Conservation (phyloP, 1,140 invertebrate genomes). For the Pogonus chalceus region DNA sequence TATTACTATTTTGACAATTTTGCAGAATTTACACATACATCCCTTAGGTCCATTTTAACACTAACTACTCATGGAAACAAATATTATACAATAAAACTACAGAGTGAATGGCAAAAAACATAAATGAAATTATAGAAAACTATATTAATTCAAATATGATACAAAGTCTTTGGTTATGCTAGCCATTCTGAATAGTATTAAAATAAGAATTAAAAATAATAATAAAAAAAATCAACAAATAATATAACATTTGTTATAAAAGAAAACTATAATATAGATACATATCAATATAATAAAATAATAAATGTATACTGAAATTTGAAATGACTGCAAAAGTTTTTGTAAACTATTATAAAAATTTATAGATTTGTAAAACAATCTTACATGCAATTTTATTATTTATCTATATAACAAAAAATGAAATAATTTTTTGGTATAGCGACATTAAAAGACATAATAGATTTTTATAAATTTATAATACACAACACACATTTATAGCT, state of each 20-base stretch:
- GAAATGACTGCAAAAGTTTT: slow-evolving; percentile 2
- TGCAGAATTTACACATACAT: slow-evolving; percentile 29
- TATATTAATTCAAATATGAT: slow-evolving; percentile 28
- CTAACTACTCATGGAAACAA: slow-evolving; percentile 23
- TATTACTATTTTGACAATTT: slow-evolving; percentile 12
- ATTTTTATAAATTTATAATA: too few species aligned
- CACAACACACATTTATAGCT: too few species aligned
- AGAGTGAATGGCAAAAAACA: slow-evolving; percentile 23
- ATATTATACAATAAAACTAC: slow-evolving; percentile 22
- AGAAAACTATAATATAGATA: slow-evolving; percentile 25
- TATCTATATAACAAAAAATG: too few species aligned
- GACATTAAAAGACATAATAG: too few species aligned
- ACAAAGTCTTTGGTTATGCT: slow-evolving; percentile 34
- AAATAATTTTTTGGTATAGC: too few species aligned
- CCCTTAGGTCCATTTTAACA: slow-evolving; percentile 30
- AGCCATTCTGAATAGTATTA: slow-evolving; percentile 22
- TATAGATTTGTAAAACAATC: too few species aligned
- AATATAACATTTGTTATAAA: slow-evolving; percentile 11
- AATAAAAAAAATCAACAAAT: slow-evolving; percentile 4
- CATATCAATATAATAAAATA: slow-evolving; percentile 16
- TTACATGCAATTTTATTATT: too few species aligned
- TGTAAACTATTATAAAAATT: neutral
- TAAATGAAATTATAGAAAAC: slow-evolving; percentile 13
- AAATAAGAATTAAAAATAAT: too few species aligned
- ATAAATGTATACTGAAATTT: slow-evolving; percentile 16